Evolutionary conservation across 2,113 vertebrate genomes (phyloP), one percentile per base, ranked within the genome.

Genomic region (Anarhynchus alexandrinus): DNA sequence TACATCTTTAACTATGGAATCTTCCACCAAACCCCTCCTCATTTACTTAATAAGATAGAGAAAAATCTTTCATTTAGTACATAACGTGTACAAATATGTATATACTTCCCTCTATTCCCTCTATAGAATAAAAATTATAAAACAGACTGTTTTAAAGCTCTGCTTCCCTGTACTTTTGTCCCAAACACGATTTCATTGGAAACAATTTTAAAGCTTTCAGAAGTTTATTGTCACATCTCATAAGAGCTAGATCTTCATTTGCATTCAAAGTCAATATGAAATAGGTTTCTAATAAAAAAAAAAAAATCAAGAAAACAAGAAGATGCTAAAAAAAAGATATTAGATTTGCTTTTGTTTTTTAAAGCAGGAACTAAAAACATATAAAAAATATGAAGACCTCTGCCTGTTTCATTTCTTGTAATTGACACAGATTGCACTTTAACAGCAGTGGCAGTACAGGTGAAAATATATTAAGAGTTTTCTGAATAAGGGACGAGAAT

Each of bases 1-100:
- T 98, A 98, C 98, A 94, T 98, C 97, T 98, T 98, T 98, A 98
- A 98, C 96, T 96, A 98, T 92, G 95, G 96, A 97, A 93, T 96
- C 95, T 98, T 96, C 94, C 92, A 97, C 96, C 90, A 83, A 97
- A 97, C 67, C 70, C 32, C 29, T 89, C 90, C 95, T 97, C 95
- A 96, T 97, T 98, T 98, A 96, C 95, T 98, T 97, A 98, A 95
- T 96, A 98, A 97, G 96, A 96, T 83, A 96, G 95, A 96, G 90
- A 77, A 88, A 97, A 98, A 96, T 90, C 97, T 88, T 91, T 66
- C 77, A 95, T 71, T 96, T 93, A 95, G 61, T 89, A 95, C 36
- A 73, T 93, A 78, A 78, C 30, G 8, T 15, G 18, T 26, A 76
- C 42, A 38, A 82, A 49, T 86, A 57, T 6, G 9, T 1, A 61